Evolutionary conservation across 2,113 vertebrate species (phyloP).

Genomic region (Paratilapia polleni): DNA sequence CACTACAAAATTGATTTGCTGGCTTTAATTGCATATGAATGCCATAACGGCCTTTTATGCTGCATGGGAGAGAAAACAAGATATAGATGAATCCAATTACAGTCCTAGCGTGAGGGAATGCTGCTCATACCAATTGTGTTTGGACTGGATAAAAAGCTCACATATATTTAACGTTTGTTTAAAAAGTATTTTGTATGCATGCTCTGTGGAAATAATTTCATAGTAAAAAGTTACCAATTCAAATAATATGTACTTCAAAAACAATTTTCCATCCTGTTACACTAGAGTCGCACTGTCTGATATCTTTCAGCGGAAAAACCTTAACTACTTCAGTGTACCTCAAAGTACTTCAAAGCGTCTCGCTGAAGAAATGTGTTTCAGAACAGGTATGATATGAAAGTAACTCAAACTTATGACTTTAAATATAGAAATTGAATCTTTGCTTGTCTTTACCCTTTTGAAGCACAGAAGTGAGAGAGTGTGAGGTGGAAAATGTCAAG

Average conservation of each 20-base stretch:
- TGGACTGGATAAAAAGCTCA: background rate
- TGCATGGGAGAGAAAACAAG: conserved; percentile 46
- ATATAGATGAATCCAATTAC: conserved; percentile 59
- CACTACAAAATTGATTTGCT: conserved; percentile 55
- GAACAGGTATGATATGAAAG: conserved; percentile 46
- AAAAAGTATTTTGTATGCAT: background rate
- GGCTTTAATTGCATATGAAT: conserved; percentile 46
- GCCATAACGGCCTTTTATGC: conserved; percentile 43
- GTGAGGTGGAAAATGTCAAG: conserved; percentile 68
- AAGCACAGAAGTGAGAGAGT: conserved; percentile 30
- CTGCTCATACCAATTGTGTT: conserved; percentile 12
- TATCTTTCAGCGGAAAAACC: background rate
- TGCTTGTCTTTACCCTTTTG: conserved; percentile 62
- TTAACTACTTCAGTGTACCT: background rate
- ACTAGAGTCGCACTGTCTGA: background rate
- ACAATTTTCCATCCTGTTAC: background rate
- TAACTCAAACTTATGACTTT: conserved; percentile 51
- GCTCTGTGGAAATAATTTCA: background rate
- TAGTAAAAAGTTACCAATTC: background rate
- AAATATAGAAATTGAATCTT: conserved; percentile 47
- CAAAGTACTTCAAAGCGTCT: conserved; percentile 6
- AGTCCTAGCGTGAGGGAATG: conserved; percentile 14
- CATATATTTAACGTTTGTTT: conserved; percentile 1
- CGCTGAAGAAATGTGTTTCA: conserved; percentile 31
- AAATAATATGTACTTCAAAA: background rate